Conservation (phyloP, 2,113 vertebrate genomes). For the Orthochromis indermauri region DNA sequence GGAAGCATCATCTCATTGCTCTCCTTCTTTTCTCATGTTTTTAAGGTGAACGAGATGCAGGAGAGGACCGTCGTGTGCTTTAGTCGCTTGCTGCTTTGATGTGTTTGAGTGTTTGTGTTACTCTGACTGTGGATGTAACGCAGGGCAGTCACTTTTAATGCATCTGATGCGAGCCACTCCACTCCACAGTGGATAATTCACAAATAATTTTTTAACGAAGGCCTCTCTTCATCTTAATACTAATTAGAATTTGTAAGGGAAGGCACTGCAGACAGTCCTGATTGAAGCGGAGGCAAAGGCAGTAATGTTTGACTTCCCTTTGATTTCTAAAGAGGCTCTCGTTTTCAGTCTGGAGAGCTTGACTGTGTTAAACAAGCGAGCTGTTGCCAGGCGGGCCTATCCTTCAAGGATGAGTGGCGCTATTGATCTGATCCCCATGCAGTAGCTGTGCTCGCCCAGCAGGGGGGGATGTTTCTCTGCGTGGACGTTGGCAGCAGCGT, state of each 20-base stretch:
- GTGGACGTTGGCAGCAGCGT: not conserved
- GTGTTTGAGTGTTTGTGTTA: not conserved
- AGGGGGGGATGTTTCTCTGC: conserved; percentile 57
- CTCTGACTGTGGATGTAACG: not conserved
- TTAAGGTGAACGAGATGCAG: not conserved
- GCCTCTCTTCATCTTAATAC: not conserved
- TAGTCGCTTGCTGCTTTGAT: not conserved
- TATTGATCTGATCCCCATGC: conserved; percentile 24
- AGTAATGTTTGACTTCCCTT: conserved; percentile 9
- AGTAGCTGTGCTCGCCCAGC: conserved; percentile 27
- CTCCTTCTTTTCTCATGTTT: not conserved
- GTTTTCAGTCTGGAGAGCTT: conserved; percentile 21
- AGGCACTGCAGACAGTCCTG: not conserved
- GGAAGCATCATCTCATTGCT: not conserved
- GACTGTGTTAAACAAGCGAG: conserved; percentile 32
- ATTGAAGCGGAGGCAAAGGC: conserved; percentile 18
- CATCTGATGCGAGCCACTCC: not conserved
- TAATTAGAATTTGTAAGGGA: not conserved
- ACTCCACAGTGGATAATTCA: not conserved
- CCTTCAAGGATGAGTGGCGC: conserved; percentile 32
- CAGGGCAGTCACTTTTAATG: not conserved
- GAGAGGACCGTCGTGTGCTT: not conserved
- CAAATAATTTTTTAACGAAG: not conserved
- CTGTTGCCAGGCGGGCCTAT: conserved; percentile 22
- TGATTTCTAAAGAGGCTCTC: conserved; percentile 23